phyloP scores from a whole-genome alignment of 2,797 vertebrate genomes.

The Esox masquinongy region DNA sequence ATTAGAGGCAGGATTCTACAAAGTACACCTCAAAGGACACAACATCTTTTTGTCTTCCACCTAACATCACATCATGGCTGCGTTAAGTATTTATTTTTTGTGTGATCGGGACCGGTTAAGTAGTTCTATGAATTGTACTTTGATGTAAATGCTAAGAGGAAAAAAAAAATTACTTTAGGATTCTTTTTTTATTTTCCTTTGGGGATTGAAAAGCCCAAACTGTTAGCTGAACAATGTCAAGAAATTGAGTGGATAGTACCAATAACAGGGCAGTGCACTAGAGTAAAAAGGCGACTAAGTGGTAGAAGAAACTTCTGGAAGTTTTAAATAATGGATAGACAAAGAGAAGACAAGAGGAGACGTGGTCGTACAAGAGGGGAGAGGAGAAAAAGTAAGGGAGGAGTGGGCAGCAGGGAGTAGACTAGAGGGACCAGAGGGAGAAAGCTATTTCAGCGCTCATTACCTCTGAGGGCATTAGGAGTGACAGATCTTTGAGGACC shows the following conservation, averaged over 20 bases:
- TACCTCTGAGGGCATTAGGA: constrained; percentile 7
- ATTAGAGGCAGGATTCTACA: too few species aligned
- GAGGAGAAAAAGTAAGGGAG: neutral
- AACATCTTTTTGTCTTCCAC: too few species aligned
- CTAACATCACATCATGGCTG: too few species aligned
- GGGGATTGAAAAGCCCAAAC: too few species aligned
- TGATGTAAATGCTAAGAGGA: too few species aligned
- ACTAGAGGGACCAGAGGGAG: neutral
- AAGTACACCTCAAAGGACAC: too few species aligned
- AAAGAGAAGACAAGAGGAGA: neutral
- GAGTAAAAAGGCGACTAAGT: neutral
- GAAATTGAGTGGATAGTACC: neutral
- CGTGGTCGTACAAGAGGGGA: neutral
- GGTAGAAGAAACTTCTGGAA: neutral
- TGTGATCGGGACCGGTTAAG: too few species aligned
- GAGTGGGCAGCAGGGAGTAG: neutral
- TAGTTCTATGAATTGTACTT: too few species aligned
- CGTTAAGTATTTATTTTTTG: too few species aligned
- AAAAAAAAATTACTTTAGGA: too few species aligned
- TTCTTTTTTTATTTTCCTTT: too few species aligned
- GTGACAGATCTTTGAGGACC: neutral
- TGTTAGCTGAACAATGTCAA: neutral
- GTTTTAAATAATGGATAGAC: neutral
- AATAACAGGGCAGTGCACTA: neutral
- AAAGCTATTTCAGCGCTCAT: constrained; percentile 16